Conservation (phyloP, 2,888 invertebrate species). For the Pyrrhosoma nymphula region DNA sequence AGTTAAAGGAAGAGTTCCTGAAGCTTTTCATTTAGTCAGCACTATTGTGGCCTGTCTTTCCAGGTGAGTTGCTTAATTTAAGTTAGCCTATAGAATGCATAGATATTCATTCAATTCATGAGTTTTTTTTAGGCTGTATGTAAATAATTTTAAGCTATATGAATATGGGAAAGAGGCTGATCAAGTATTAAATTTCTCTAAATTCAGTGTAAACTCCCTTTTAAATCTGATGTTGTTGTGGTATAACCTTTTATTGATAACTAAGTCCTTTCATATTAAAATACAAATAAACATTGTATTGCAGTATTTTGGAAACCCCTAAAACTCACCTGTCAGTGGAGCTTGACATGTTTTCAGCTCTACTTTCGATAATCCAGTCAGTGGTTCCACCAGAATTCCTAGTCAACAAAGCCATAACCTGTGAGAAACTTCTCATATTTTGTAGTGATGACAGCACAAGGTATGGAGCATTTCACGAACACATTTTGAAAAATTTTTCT, state of each 20-base stretch:
- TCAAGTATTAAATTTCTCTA: too few relatives aligned
- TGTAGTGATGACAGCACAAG: constrained; percentile 13
- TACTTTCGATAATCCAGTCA: not conserved
- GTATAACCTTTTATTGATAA: too few relatives aligned
- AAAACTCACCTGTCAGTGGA: not conserved
- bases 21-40: not conserved
- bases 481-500: not conserved
- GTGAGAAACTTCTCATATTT: constrained; percentile 42
- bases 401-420: not conserved
- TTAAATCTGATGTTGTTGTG: too few relatives aligned
- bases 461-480: not conserved
- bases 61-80: not conserved
- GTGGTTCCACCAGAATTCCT: not conserved
- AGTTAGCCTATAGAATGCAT: too few relatives aligned
- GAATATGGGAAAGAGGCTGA: too few relatives aligned
- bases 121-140: too few relatives aligned
- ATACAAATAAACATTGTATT: not conserved
- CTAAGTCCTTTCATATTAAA: too few relatives aligned
- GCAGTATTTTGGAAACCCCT: constrained; percentile 40
- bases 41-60: not conserved
- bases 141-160: too few relatives aligned
- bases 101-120: too few relatives aligned
- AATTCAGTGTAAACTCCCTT: too few relatives aligned
- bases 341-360: not conserved
- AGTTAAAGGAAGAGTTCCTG: constrained; percentile 31